Evolutionary conservation across 2,888 invertebrate species (phyloP), one percentile per base, ranked within the genome.

Genomic region (Chymomyza procnemis): DNA sequence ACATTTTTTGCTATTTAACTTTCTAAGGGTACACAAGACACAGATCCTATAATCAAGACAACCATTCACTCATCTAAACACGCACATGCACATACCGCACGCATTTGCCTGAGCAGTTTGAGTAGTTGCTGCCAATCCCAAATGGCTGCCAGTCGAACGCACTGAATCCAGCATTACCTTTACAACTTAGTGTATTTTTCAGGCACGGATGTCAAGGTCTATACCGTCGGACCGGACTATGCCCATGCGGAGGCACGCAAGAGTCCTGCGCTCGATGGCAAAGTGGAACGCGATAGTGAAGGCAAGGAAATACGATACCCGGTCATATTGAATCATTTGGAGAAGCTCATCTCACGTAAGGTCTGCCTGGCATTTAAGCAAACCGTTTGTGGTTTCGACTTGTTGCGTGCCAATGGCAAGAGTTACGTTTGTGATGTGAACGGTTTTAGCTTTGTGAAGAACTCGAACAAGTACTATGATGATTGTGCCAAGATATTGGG

Each of bases 381-480:
- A 93, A 99, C 98, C 8, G 99, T 99, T 6, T 99, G 99, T 90
- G 99, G 99, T 18, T 99, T 99, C 91, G 99, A 99, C 93, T 93
- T 99, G 73, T 92, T 99, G 62, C 94, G 96, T 94, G 99, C 99
- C 19, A 99, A 97, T 92, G 99, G 99, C 59, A 97, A 98, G 91
- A 99, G 99, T 0, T 99, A 97, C 91, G 99, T 99, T 0, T 99
- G 99, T 92, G 99, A 99, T 92, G 99, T 99, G 3, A 99, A 99
- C 92, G 99, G 99, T 0, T 99, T 99, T 91, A 99, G 99, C 89
- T 99, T 99, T 91, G 99, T 99, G 26, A 99, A 99, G 91, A 99
- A 99, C 90, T 99, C 99, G 0, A 97, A 97, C 91, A 99, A 99
- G 90, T 99, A 99, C 92, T 99, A 99, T 90, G 99, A 99, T 91